Evolutionary conservation across 2,888 invertebrate species (phyloP).

Genomic region (Luperina nickerlii): DNA sequence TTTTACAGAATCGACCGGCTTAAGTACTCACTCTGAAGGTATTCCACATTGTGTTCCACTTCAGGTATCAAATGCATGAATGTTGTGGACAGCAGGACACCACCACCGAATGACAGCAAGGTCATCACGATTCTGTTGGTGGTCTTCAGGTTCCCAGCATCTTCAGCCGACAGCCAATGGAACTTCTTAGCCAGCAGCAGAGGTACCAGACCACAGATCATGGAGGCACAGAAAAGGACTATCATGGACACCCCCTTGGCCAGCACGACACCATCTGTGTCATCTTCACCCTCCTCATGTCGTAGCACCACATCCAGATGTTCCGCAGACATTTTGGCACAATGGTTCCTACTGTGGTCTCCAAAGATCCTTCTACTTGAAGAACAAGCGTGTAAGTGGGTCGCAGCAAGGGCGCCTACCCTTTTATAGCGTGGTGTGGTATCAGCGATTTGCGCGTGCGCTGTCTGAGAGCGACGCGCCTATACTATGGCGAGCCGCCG

Average conservation of each 20-base stretch:
- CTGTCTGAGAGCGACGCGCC: conserved; percentile 79
- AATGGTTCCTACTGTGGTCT: conserved; percentile 33
- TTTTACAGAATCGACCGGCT: too few relatives aligned
- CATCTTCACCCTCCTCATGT: conserved; percentile 66
- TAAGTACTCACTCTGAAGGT: conserved; percentile 88
- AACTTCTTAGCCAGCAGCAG: conserved; percentile 92
- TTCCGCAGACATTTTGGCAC: conserved; percentile 70
- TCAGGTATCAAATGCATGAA: conserved; percentile 95
- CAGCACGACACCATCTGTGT: conserved; percentile 88
- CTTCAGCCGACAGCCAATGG: conserved; percentile 89
- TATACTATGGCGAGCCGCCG: conserved; percentile 78
- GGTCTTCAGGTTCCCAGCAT: conserved; percentile 85
- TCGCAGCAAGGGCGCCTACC: conserved; percentile 72
- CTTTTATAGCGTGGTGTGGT: conserved; percentile 81
- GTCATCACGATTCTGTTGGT: conserved; percentile 90
- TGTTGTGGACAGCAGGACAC: conserved; percentile 95
- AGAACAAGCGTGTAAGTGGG: conserved; percentile 70
- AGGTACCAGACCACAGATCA: conserved; percentile 94
- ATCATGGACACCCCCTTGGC: conserved; percentile 95
- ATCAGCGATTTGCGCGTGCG: conserved; percentile 85
- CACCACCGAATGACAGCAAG: conserved; percentile 95
- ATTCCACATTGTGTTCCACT: conserved; percentile 92
- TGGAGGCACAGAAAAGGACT: conserved; percentile 93
- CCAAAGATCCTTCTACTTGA: conserved; percentile 46
- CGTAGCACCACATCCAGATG: conserved; percentile 67